A percentile compares a stretch with the other conserved stretches of the same genome.
These are phyloP conservation scores for Rhincodon typus DNA, from an alignment of 2,797 vertebrate genomes.

Conservation along the genomic window DNA sequence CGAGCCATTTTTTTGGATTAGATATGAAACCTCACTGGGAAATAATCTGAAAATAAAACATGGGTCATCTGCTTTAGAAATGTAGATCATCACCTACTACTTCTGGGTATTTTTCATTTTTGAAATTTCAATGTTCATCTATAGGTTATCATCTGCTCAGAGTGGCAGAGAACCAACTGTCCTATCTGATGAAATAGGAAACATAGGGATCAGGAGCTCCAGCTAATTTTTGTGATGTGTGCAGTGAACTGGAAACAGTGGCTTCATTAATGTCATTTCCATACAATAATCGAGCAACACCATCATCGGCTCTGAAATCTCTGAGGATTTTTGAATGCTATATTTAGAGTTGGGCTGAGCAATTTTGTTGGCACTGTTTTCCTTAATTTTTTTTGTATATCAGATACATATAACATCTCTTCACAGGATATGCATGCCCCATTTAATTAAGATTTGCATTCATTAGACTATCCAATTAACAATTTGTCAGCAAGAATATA, in stretches of 20 bases:
- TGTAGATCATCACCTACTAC: background rate
- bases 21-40: background rate
- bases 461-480: background rate
- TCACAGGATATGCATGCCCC: background rate
- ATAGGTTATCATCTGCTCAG: background rate
- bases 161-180: background rate
- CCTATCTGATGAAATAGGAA: background rate
- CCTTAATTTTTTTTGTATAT: background rate
- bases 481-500: background rate
- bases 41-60: background rate
- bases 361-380: background rate
- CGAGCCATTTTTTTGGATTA: background rate
- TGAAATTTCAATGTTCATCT: background rate
- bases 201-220: background rate
- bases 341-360: background rate
- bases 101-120: background rate
- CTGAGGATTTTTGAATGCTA: background rate
- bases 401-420: background rate
- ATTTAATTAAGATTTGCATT: background rate
- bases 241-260: background rate
- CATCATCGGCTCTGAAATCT: background rate
- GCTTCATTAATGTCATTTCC: background rate
- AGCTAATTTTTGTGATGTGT: background rate
- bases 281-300: background rate
- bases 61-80: background rate